A percentile compares a stretch with the other conserved stretches of the same genome.
Evolutionary conservation across 1,140 invertebrate species (phyloP).

Genomic region (Tyrophagus putrescentiae): DNA sequence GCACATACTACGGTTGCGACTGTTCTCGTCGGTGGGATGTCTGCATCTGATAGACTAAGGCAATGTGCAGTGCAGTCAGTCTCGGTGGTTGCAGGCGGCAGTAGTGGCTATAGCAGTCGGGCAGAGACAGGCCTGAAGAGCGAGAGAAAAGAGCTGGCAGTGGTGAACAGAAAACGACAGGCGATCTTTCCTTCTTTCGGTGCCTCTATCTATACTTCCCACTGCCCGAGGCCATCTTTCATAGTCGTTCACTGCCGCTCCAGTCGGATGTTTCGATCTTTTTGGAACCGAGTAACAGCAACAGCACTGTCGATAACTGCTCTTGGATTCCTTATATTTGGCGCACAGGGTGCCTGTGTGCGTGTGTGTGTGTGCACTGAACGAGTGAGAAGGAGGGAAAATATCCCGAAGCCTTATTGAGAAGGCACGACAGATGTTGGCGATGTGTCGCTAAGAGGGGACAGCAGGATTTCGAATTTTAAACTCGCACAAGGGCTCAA

Average conservation of each 20-base stretch:
- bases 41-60: too few relatives aligned
- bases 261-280: slow-evolving; percentile 13
- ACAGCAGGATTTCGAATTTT: slow-evolving; percentile 14
- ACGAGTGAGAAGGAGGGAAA: slow-evolving; percentile 7
- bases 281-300: background rate
- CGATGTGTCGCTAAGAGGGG: background rate
- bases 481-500: background rate
- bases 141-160: too few relatives aligned
- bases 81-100: too few relatives aligned
- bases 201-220: too few relatives aligned
- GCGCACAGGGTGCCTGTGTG: background rate
- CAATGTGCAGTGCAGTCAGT: too few relatives aligned
- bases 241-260: background rate
- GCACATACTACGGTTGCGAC: too few relatives aligned
- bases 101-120: too few relatives aligned
- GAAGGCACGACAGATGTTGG: slow-evolving; percentile 6
- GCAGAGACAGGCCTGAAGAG: too few relatives aligned
- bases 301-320: background rate
- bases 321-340: slow-evolving; percentile 10
- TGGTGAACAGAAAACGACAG: too few relatives aligned
- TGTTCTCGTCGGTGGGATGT: too few relatives aligned
- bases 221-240: background rate
- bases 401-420: background rate
- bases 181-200: too few relatives aligned
- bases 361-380: too few relatives aligned